Evolutionary conservation across 2,888 invertebrate genomes (phyloP).

Genomic region (Metopia argyrocephala): DNA sequence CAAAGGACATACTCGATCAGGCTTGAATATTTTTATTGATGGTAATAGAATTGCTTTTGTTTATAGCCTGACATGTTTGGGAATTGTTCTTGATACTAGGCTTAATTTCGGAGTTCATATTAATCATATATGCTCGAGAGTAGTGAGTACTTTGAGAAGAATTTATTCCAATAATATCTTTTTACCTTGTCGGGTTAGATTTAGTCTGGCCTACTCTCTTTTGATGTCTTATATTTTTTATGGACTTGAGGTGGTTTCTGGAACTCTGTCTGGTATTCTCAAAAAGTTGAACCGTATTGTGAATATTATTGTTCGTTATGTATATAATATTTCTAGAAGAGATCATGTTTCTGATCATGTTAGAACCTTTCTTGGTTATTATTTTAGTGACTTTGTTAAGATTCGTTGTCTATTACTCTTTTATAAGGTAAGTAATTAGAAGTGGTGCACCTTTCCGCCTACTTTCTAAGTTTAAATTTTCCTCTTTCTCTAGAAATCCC

Average conservation of each 20-base stretch:
- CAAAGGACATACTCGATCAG: neutral
- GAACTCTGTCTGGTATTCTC: neutral
- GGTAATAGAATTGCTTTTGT: neutral
- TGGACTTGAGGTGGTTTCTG: conserved; percentile 9
- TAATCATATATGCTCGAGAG: neutral
- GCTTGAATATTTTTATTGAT: neutral
- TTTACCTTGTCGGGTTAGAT: neutral
- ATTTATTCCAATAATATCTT: conserved; percentile 5
- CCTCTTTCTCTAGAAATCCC: too few species aligned
- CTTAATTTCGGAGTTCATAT: neutral
- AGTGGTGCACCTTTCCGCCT: too few species aligned
- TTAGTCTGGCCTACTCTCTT: neutral
- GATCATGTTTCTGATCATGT: neutral
- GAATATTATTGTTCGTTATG: neutral
- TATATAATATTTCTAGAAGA: neutral
- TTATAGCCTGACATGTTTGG: neutral
- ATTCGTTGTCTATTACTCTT: too few species aligned
- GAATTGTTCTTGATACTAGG: neutral
- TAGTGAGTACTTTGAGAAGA: neutral
- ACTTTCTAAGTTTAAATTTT: too few species aligned
- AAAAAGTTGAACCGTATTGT: neutral
- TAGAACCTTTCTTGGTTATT: too few species aligned
- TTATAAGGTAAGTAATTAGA: too few species aligned
- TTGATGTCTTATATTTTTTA: conserved; percentile 12
- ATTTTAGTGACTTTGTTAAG: too few species aligned